Percentiles rank a stretch among this genome's conserved stretches.
phyloP scores from a whole-genome alignment of 1,140 invertebrate genomes.

The Drosophila kohkoa region DNA sequence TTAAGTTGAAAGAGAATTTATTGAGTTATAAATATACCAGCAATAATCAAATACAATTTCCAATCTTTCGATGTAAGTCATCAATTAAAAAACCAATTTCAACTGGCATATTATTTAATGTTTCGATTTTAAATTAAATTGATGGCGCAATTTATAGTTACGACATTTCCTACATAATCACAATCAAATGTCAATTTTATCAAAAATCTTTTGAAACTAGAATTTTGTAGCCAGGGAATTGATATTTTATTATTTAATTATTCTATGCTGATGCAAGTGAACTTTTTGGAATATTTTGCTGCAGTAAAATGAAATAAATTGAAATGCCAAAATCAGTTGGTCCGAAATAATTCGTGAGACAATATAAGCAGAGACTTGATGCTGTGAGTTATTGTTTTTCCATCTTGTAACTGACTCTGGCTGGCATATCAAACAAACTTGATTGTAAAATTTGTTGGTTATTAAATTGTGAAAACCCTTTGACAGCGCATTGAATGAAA shows the following conservation, averaged over 20 bases:
- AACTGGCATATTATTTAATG: background rate
- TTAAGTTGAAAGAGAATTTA: too few relatives aligned
- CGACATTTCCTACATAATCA: background rate
- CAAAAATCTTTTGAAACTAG: background rate
- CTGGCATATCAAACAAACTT: background rate
- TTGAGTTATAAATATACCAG: too few relatives aligned
- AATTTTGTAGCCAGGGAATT: background rate
- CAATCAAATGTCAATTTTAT: conserved; percentile 1
- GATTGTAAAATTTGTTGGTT: background rate
- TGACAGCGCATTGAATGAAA: background rate
- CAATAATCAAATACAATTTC: too few relatives aligned
- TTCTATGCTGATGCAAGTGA: background rate
- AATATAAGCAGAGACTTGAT: background rate
- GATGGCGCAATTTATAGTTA: background rate
- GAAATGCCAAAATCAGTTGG: background rate
- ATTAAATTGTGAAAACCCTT: conserved; percentile 1
- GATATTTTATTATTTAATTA: background rate
- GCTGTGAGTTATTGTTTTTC: background rate
- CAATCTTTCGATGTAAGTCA: too few relatives aligned
- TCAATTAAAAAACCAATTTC: too few relatives aligned
- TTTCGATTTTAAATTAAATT: background rate
- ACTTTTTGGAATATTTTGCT: background rate
- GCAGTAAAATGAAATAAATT: background rate
- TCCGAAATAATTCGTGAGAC: background rate
- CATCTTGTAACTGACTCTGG: background rate